Evolutionary conservation across 2,888 invertebrate species (phyloP).

Genomic region (Euproctis similis): DNA sequence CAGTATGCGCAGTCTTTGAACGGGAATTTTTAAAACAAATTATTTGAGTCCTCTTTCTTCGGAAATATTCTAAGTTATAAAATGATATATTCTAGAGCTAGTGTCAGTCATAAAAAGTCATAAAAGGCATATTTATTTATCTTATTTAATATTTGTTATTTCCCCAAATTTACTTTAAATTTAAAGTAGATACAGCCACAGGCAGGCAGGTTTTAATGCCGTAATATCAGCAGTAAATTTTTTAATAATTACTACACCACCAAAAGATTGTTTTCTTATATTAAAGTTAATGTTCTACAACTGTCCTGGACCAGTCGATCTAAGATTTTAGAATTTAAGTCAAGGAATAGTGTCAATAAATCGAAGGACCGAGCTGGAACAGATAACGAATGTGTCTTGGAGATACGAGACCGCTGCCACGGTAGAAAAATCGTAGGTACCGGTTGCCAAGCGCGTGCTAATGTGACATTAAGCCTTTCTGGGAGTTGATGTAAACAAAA

Average conservation of each 20-base stretch:
- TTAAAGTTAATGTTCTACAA: constrained; percentile 67
- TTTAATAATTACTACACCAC: constrained; percentile 61
- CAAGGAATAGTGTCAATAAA: constrained; percentile 70
- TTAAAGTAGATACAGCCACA: too few relatives aligned
- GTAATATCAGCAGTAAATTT: too few relatives aligned
- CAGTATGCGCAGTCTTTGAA: constrained; percentile 22
- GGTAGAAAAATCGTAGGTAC: constrained; percentile 26
- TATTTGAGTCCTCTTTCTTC: too few relatives aligned
- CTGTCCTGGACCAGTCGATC: constrained; percentile 66
- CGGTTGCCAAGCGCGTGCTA: constrained; percentile 26
- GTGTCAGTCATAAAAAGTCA: too few relatives aligned
- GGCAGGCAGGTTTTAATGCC: too few relatives aligned
- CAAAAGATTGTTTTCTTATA: constrained; percentile 67
- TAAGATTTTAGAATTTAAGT: constrained; percentile 72
- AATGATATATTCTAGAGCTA: too few relatives aligned
- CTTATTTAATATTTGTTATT: too few relatives aligned
- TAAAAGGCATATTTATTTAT: too few relatives aligned
- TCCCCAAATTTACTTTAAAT: too few relatives aligned
- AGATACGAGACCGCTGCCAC: constrained; percentile 21
- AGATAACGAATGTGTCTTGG: constrained; percentile 58
- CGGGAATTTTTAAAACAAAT: too few relatives aligned
- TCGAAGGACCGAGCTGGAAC: constrained; percentile 55
- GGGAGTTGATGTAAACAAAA: constrained; percentile 34
- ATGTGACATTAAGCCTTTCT: constrained; percentile 46
- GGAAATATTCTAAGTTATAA: too few relatives aligned